phyloP scores from a whole-genome alignment of 2,797 vertebrate genomes.

The Austrolebias charrua region DNA sequence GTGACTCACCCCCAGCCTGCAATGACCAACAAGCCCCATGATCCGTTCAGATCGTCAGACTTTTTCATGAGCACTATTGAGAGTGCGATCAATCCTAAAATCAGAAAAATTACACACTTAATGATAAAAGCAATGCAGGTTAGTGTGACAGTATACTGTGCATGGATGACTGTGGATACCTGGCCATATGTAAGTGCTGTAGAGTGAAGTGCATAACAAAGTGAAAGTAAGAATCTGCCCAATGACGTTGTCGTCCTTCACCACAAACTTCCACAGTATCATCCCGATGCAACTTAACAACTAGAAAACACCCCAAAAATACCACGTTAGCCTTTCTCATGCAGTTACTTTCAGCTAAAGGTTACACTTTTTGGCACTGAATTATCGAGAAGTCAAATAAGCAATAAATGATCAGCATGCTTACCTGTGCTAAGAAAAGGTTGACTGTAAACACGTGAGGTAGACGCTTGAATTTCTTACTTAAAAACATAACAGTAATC shows the following conservation, averaged over 20 bases:
- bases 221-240: constrained; percentile 88
- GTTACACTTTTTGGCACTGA: neutral
- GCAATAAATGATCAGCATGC: constrained; percentile 17
- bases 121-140: no score
- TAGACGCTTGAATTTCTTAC: constrained; percentile 89
- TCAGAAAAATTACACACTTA: constrained; percentile 18
- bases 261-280: constrained; percentile 91
- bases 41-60: constrained; percentile 80
- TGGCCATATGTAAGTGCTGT: constrained; percentile 94
- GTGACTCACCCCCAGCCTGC: constrained; percentile 93
- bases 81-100: constrained; percentile 88
- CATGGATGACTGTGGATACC: constrained; percentile 72
- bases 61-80: constrained; percentile 87
- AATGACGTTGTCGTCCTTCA: constrained; percentile 79
- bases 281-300: constrained; percentile 88
- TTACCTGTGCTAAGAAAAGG: constrained; percentile 92
- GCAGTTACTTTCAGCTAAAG: neutral
- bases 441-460: constrained; percentile 93
- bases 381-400: neutral
- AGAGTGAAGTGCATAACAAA: constrained; percentile 89
- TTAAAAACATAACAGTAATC: constrained; percentile 87
- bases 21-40: constrained; percentile 81
- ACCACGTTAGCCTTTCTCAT: neutral
- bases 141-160: neutral
- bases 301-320: constrained; percentile 65